Percentiles rank a stretch among this genome's conserved stretches.
These are phyloP conservation scores for Ooceraea biroi DNA, from an alignment of 1,140 invertebrate genomes.

Conservation along the genomic window DNA sequence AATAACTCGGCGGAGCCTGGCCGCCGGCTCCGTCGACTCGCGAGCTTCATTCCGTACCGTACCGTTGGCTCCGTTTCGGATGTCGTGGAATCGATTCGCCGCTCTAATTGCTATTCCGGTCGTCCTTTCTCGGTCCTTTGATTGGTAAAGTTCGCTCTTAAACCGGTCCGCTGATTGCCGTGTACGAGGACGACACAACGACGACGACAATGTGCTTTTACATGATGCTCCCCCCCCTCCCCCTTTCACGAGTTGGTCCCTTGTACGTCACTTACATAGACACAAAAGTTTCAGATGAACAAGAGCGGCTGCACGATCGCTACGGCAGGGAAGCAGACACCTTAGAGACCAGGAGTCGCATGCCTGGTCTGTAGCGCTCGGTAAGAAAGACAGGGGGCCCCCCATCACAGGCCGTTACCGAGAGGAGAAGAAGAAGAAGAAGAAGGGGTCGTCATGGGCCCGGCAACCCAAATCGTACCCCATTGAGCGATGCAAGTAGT, in stretches of 20 bases:
- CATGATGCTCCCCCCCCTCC: neutral
- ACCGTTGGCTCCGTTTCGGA: constrained; percentile 30
- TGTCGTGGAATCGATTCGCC: constrained; percentile 20
- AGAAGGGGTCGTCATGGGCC: constrained; percentile 82
- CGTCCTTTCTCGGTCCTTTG: neutral
- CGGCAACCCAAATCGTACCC: constrained; percentile 80
- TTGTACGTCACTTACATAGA: neutral
- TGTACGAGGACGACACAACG: neutral
- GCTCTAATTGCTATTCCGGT: constrained; percentile 11
- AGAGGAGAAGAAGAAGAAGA: constrained; percentile 58
- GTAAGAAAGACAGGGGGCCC: constrained; percentile 57
- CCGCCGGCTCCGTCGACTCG: neutral
- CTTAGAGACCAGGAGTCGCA: constrained; percentile 75
- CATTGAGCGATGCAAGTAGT: constrained; percentile 86
- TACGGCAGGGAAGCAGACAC: constrained; percentile 75
- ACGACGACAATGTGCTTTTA: neutral
- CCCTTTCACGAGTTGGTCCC: constrained; percentile 18
- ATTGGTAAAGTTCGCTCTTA: neutral
- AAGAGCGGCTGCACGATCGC: constrained; percentile 78
- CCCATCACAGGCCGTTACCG: constrained; percentile 52
- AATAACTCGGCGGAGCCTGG: constrained; percentile 30
- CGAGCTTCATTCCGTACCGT: constrained; percentile 20
- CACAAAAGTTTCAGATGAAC: constrained; percentile 78
- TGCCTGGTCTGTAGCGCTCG: constrained; percentile 80
- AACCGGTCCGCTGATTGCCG: neutral